Conservation (phyloP, 1,140 invertebrate species). For the Druon quercuslanigerum region DNA sequence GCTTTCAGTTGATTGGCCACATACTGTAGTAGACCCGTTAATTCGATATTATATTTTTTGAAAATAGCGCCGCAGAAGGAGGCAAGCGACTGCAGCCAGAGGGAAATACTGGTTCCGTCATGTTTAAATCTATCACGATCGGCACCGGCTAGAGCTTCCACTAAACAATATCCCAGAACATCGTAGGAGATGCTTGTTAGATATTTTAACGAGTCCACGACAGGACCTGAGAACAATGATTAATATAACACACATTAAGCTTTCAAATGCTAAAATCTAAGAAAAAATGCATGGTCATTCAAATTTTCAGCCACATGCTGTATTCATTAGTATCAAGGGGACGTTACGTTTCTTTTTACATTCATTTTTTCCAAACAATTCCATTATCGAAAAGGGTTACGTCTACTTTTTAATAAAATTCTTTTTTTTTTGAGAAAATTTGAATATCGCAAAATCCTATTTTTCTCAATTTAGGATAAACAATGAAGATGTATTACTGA, state of each 20-base stretch:
- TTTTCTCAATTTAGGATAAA: too few relatives aligned
- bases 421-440: too few relatives aligned
- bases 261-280: not conserved
- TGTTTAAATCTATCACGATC: slow-evolving; percentile 87
- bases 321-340: too few relatives aligned
- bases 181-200: slow-evolving; percentile 97
- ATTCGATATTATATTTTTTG: slow-evolving; percentile 98
- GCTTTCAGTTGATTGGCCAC: slow-evolving; percentile 98
- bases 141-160: slow-evolving; percentile 91
- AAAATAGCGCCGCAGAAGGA: slow-evolving; percentile 96
- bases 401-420: too few relatives aligned
- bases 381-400: too few relatives aligned
- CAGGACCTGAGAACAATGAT: slow-evolving; percentile 79
- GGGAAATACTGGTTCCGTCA: slow-evolving; percentile 94
- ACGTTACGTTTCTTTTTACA: too few relatives aligned
- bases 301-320: too few relatives aligned
- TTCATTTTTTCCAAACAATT: too few relatives aligned
- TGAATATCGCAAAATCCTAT: too few relatives aligned
- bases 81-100: slow-evolving; percentile 95
- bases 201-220: slow-evolving; percentile 98
- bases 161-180: slow-evolving; percentile 95
- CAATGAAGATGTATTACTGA: too few relatives aligned
- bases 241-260: slow-evolving; percentile 59
- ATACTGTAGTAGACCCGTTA: slow-evolving; percentile 96
- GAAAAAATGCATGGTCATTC: too few relatives aligned